Evolutionary conservation across 1,140 invertebrate genomes (phyloP), one percentile per base, ranked within the genome.

Genomic region (Ditylenchus dipsaci): DNA sequence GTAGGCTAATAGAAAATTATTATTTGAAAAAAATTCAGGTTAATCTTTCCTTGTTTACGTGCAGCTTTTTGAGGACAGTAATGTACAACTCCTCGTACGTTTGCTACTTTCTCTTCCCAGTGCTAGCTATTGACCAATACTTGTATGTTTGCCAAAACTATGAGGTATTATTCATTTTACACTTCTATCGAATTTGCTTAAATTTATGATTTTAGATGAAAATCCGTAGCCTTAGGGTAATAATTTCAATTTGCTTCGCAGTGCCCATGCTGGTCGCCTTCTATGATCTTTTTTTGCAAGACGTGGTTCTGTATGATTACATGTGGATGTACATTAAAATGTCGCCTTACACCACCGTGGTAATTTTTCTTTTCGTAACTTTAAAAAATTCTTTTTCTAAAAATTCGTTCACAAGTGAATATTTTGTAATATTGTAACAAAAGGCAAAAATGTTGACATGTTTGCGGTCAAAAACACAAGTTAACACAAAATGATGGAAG

Each of bases 71-170:
- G 49, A 71, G 76, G 33, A 78, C 76, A 3, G 65, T 78, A 5
- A 63, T 78, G 29, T 78, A 81, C 76, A 78, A 78, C 47, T 66
- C 78, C 13, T 67, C 75, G 30, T 78, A 78, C 58, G 78, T 81
- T 9, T 78, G 76, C 53, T 78, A 78, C 47, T 78, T 78, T 62
- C 56, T 78, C 11, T 78, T 78, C 66, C 76, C 76, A 1, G 75
- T 78, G 8, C 57, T 78, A n/a, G 76, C 76, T 5, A 76, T 78
- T n/a, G 76, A 78, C 33, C 76, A 78, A 67, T 78, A 77, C 45
- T 69, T 78, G 1, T 79, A 56, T 53, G 76, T 78, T 33, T 78
- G 76, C 57, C 76, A 78, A 59, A 78, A 78, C 57, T 68, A 76
- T 27, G 68, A 73, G 30, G 45, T 53, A 53, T 13, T n/a, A 45